Evolutionary conservation across 2,888 invertebrate species (phyloP).

Genomic region (Prosapia bicincta): DNA sequence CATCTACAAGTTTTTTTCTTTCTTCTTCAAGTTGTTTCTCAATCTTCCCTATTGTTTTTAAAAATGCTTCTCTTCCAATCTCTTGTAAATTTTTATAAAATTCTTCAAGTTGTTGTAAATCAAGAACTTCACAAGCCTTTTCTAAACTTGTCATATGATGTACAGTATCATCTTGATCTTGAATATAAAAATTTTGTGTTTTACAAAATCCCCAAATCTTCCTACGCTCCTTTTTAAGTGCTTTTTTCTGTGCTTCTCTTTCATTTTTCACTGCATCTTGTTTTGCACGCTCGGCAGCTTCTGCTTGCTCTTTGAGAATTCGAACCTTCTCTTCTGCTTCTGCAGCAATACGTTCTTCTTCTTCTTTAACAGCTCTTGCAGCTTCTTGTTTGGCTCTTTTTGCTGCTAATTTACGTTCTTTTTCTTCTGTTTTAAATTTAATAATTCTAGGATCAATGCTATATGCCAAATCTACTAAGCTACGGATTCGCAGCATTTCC

Average conservation of each 20-base stretch:
- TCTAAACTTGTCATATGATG: conserved; percentile 89
- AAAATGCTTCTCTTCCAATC: conserved; percentile 63
- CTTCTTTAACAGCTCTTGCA: conserved; percentile 75
- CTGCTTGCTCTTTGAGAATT: conserved; percentile 70
- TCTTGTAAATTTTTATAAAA: conserved; percentile 67
- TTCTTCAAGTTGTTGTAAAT: conserved; percentile 66
- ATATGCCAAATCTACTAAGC: conserved; percentile 91
- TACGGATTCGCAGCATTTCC: conserved; percentile 89
- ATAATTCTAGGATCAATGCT: conserved; percentile 90
- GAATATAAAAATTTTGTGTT: conserved; percentile 73
- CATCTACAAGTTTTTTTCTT: conserved; percentile 52
- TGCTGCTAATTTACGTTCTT: conserved; percentile 81
- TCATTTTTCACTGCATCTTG: conserved; percentile 81
- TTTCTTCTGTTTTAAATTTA: conserved; percentile 90
- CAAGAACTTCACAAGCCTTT: conserved; percentile 80
- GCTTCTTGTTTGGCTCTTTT: conserved; percentile 83
- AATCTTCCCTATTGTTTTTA: conserved; percentile 63
- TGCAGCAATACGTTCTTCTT: conserved; percentile 69
- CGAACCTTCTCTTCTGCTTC: conserved; percentile 60
- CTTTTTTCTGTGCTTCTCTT: conserved; percentile 79
- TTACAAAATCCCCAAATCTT: conserved; percentile 73
- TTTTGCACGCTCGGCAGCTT: conserved; percentile 76
- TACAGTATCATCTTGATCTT: conserved; percentile 67
- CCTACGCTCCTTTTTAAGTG: conserved; percentile 84
- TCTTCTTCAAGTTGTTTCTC: conserved; percentile 77